Evolutionary conservation across 2,797 vertebrate species (phyloP).

Genomic region (Helostoma temminkii): DNA sequence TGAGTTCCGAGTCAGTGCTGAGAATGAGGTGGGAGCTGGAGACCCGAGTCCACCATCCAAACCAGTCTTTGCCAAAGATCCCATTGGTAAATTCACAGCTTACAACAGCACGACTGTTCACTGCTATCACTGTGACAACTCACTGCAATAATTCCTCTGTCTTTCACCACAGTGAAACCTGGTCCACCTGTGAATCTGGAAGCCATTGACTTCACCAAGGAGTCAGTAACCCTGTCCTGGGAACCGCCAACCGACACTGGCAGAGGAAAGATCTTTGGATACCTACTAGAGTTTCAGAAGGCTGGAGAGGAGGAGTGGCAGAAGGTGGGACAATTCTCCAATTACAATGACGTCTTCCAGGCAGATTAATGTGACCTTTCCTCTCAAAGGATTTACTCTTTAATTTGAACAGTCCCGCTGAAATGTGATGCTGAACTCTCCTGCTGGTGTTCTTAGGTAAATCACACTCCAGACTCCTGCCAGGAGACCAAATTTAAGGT

Average conservation of each 20-base stretch:
- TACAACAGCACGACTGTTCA: background rate
- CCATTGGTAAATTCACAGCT: conserved; percentile 87
- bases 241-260: conserved; percentile 92
- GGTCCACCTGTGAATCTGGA: conserved; percentile 91
- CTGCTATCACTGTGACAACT: background rate
- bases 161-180: conserved; percentile 87
- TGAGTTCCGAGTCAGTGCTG: conserved; percentile 97
- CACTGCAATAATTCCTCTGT: background rate
- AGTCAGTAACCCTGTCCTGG: conserved; percentile 94
- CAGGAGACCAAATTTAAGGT: conserved; percentile 95
- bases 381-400: background rate
- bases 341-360: background rate
- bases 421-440: background rate
- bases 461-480: conserved; percentile 95
- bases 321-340: conserved; percentile 70
- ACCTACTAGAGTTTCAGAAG: conserved; percentile 96
- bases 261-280: conserved; percentile 96
- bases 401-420: background rate
- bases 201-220: conserved; percentile 92
- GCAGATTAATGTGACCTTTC: background rate
- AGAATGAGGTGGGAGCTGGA: conserved; percentile 94
- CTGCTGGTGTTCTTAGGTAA: conserved; percentile 80
- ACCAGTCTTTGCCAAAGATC: conserved; percentile 96
- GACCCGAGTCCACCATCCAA: conserved; percentile 97
- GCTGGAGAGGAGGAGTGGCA: conserved; percentile 95